Percentiles rank a stretch among this genome's conserved stretches.
Evolutionary conservation across 1,140 invertebrate species (phyloP).

Genomic region (Drosophila sproati): DNA sequence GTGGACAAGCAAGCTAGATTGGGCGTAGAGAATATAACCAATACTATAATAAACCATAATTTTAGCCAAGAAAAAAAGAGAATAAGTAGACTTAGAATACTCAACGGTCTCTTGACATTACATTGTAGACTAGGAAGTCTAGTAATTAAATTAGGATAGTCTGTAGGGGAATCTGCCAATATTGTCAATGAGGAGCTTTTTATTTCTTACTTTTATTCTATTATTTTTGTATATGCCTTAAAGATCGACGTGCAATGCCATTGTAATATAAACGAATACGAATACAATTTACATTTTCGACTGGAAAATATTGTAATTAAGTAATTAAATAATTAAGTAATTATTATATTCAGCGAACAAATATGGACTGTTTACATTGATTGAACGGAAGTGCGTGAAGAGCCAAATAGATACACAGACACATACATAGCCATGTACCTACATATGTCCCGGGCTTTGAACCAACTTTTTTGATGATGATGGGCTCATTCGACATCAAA

Average conservation of each 20-base stretch:
- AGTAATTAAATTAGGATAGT: no score
- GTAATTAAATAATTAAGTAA: conserved; percentile 9
- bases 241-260: not conserved
- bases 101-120: no score
- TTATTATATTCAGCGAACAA: conserved; percentile 5
- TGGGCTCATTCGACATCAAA: conserved; percentile 32
- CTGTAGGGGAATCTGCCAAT: not conserved
- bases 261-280: not conserved
- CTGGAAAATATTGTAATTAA: conserved; percentile 5
- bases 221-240: no score
- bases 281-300: not conserved
- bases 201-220: not conserved
- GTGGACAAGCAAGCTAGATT: no score
- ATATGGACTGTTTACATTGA: conserved; percentile 1
- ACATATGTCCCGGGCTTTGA: not conserved
- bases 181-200: not conserved
- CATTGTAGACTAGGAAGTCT: no score
- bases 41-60: no score
- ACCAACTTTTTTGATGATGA: conserved; percentile 2
- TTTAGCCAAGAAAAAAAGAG: no score
- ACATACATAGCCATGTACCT: no score
- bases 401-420: no score
- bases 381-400: not conserved
- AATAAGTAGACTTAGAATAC: no score
- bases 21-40: no score